Evolutionary conservation across 2,113 vertebrate genomes (phyloP), one percentile per base, ranked within the genome.

Genomic region (Anhinga anhinga): DNA sequence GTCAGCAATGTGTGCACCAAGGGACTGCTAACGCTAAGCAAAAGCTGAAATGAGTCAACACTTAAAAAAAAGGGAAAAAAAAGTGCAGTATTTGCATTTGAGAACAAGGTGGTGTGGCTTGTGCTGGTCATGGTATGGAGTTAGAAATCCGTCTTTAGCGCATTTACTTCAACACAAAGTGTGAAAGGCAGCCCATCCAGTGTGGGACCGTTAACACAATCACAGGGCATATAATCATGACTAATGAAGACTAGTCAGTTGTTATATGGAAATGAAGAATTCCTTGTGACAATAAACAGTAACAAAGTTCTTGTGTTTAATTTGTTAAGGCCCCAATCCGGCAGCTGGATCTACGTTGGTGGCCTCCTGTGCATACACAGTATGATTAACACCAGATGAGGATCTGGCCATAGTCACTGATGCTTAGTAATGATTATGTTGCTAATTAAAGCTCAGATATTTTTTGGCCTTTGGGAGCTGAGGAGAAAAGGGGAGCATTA

Each of bases 351-450:
- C 95, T 77, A 66, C 0, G n/a, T 36, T 95, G 95, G 97, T 97
- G 97, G 97, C 90, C 96, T 92, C 72, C 76, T 50, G 93, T 77
- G 91, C 77, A 11, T 93, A 91, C 5, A 4, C 70, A 73, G n/a
- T 1, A 52, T 95, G 89, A 97, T 97, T 96, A 97, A 93, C 89
- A 96, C 91, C 97, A 96, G 93, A 95, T 94, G 95, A 97, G 71
- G 79, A 93, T 96, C 94, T 96, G 95, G 93, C 88, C 74, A 65
- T 85, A 86, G 89, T 88, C 63, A 62, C 82, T 71, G 62, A 47
- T 95, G 87, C 87, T 96, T 82, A 59, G 82, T 71, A 78, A 88
- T 94, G 32, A 71, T 86, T 90, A 32, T 82, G 89, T 73, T 97
- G 96, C 84, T 97, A 93, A 96, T 95, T 96, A 83, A 88, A 94